These are phyloP conservation scores for Poicephalus meyeri DNA, from an alignment of 2,113 vertebrate species.

Conservation along the genomic window DNA sequence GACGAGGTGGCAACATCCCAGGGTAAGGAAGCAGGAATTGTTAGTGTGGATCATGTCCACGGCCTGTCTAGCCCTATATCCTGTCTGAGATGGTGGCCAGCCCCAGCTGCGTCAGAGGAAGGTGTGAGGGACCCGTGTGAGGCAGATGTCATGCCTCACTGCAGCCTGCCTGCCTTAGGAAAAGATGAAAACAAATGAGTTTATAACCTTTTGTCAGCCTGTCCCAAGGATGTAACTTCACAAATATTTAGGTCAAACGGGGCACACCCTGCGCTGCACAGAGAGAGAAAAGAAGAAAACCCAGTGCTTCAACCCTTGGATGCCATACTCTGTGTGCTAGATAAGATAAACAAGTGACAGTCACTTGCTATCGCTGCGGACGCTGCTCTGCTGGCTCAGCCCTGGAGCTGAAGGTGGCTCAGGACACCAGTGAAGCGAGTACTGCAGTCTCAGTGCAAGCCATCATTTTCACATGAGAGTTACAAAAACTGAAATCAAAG, in stretches of 20 bases:
- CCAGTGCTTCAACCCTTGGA: background rate
- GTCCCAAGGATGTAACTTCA: constrained; percentile 63
- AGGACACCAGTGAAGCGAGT: background rate
- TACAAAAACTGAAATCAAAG: background rate
- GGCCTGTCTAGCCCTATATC: background rate
- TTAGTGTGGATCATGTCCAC: background rate
- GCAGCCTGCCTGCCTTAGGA: background rate
- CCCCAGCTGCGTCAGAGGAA: constrained; percentile 23
- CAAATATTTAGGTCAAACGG: constrained; percentile 69
- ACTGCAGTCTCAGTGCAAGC: background rate
- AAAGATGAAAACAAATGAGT: constrained; percentile 65
- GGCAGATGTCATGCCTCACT: background rate
- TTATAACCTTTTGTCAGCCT: constrained; percentile 75
- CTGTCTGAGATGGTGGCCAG: background rate
- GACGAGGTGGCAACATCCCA: rapidly evolving
- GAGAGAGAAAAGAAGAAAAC: constrained; percentile 23
- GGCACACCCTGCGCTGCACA: constrained; percentile 51
- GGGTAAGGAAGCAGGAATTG: background rate
- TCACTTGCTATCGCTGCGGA: rapidly evolving
- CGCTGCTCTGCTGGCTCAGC: background rate
- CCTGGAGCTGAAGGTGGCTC: background rate
- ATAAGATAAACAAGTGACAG: constrained; percentile 4
- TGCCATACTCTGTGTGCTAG: background rate
- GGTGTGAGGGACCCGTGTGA: background rate
- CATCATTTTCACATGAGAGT: background rate